phyloP scores from a whole-genome alignment of 1,140 invertebrate species.

The Diprion similis region DNA sequence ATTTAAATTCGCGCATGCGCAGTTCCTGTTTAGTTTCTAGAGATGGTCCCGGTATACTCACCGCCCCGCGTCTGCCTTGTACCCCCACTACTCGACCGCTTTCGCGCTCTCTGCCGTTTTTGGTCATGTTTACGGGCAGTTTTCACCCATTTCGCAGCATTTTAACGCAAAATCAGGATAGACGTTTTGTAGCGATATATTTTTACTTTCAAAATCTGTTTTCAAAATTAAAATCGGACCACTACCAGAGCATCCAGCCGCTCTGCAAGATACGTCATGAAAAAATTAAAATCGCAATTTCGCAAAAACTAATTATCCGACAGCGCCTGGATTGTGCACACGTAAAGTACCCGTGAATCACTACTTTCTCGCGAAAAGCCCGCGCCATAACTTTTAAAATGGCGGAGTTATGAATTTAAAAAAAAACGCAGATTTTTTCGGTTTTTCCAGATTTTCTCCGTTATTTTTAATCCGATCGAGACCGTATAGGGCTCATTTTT shows the following conservation, averaged over 20 bases:
- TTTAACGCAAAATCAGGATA: constrained; percentile 7
- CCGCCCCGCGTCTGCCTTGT: not conserved
- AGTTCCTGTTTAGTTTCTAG: no score
- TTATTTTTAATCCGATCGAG: not conserved
- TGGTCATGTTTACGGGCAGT: constrained; percentile 4
- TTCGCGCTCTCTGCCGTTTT: constrained; percentile 16
- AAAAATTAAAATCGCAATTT: no score
- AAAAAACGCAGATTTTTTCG: not conserved
- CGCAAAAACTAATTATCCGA: no score
- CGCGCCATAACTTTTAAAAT: not conserved
- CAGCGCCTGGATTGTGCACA: no score
- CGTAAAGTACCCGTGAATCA: no score
- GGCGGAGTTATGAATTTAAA: not conserved
- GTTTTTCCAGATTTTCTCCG: not conserved
- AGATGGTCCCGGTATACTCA: no score
- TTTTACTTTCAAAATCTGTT: no score
- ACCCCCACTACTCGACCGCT: constrained; percentile 15
- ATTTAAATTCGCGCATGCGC: no score
- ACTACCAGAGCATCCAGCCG: no score
- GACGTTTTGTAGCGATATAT: not conserved
- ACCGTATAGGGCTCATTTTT: not conserved
- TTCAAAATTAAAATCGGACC: no score
- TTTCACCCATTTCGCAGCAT: not conserved
- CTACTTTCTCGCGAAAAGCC: no score
- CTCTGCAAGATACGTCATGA: no score